A percentile compares a stretch with the other conserved stretches of the same genome.
Conservation (phyloP, 1,140 invertebrate species). For the Anoplophora glabripennis region DNA sequence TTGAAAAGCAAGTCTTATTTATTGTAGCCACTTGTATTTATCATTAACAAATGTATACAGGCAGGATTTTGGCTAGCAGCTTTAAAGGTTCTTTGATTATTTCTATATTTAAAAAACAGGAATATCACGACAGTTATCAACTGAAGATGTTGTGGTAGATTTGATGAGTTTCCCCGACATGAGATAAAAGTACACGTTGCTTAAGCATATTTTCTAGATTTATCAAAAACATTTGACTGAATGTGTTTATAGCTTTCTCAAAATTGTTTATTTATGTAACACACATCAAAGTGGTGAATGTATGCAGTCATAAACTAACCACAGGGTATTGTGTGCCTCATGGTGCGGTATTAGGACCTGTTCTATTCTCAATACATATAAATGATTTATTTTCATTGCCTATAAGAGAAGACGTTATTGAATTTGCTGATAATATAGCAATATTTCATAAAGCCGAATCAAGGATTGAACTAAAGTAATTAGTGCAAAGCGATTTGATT, state of each 20-base stretch:
- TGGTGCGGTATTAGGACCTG: slow-evolving; percentile 3
- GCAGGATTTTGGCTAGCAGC: too few relatives aligned
- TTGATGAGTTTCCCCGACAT: neutral
- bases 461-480: slow-evolving; percentile 9
- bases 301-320: neutral
- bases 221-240: neutral
- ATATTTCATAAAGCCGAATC: slow-evolving; percentile 4
- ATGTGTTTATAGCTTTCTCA: neutral
- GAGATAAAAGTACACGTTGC: neutral
- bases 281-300: neutral
- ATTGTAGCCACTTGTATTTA: too few relatives aligned
- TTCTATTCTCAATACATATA: slow-evolving; percentile 8
- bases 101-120: too few relatives aligned
- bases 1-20: too few relatives aligned
- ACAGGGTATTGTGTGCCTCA: slow-evolving; percentile 1
- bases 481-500: neutral
- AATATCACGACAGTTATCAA: too few relatives aligned
- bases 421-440: slow-evolving; percentile 9
- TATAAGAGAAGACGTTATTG: neutral
- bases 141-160: neutral
- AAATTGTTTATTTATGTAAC: neutral
- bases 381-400: slow-evolving; percentile 1
- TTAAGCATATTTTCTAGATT: neutral
- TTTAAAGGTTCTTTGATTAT: too few relatives aligned
- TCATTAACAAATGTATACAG: too few relatives aligned